Conservation (phyloP, 2,113 vertebrate species). For the Aphyosemion australe region DNA sequence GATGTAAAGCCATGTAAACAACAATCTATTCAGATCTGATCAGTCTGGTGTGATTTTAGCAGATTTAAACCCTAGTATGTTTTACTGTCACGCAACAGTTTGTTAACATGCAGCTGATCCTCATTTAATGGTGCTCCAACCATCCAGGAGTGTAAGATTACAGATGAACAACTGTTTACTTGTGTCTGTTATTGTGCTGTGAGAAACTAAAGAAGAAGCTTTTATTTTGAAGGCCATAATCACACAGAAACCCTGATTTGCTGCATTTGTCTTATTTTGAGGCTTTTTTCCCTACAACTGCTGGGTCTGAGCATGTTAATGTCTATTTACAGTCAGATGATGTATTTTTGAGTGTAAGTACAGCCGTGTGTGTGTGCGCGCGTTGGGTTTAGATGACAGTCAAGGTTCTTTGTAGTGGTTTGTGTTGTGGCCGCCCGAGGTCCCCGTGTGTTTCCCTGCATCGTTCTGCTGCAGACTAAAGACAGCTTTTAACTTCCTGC, state of each 20-base stretch:
- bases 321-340: slow-evolving; percentile 36
- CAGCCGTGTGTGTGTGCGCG: slow-evolving; percentile 25
- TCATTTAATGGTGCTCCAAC: too few relatives aligned
- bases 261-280: slow-evolving; percentile 17
- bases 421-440: slow-evolving; percentile 29
- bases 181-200: not conserved
- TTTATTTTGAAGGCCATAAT: slow-evolving; percentile 26
- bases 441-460: slow-evolving; percentile 37
- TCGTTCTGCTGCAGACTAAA: slow-evolving; percentile 18
- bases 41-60: too few relatives aligned
- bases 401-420: slow-evolving; percentile 69
- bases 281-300: slow-evolving; percentile 8
- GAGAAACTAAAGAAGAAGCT: slow-evolving; percentile 18
- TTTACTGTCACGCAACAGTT: too few relatives aligned
- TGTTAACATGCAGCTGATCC: too few relatives aligned
- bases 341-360: slow-evolving; percentile 37
- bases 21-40: too few relatives aligned
- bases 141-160: too few relatives aligned
- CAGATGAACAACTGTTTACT: too few relatives aligned
- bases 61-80: too few relatives aligned
- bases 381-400: slow-evolving; percentile 53
- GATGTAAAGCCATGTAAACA: too few relatives aligned
- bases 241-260: slow-evolving; percentile 33
- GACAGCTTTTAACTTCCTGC: slow-evolving; percentile 29
- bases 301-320: slow-evolving; percentile 24